Evolutionary conservation across 1,140 invertebrate genomes (phyloP).

Genomic region (Micrasema minimum): DNA sequence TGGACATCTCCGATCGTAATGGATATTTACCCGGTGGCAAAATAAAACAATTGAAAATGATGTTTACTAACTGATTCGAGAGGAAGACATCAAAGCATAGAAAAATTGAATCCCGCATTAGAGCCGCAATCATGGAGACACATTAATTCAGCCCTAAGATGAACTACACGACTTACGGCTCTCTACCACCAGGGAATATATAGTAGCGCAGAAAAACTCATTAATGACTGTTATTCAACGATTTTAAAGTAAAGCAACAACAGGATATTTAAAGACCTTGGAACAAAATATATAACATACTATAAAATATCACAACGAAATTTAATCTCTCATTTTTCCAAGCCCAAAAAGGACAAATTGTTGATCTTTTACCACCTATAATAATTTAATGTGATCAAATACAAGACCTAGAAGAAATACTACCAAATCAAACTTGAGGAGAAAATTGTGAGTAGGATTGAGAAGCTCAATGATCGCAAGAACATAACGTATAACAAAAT

Average conservation of each 20-base stretch:
- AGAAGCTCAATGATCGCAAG: constrained; percentile 51
- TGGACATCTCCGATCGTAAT: too few species aligned
- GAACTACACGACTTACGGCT: constrained; percentile 56
- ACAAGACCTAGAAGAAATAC: constrained; percentile 51
- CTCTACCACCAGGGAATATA: constrained; percentile 55
- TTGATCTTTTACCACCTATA: constrained; percentile 57
- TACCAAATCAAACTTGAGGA: neutral
- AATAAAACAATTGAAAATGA: too few species aligned
- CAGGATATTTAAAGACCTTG: constrained; percentile 46
- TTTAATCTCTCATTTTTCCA: constrained; percentile 59
- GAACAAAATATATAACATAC: constrained; percentile 55
- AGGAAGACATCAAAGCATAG: too few species aligned
- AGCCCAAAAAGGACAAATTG: constrained; percentile 61
- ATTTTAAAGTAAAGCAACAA: constrained; percentile 54
- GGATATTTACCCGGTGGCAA: too few species aligned
- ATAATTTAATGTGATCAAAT: constrained; percentile 52
- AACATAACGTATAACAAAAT: constrained; percentile 55
- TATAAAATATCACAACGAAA: constrained; percentile 55
- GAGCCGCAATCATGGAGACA: constrained; percentile 26
- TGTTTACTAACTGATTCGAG: too few species aligned
- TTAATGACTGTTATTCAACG: constrained; percentile 55
- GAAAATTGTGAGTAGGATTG: constrained; percentile 41
- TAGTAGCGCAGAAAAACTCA: constrained; percentile 56
- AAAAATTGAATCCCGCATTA: too few species aligned
- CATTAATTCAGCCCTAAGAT: constrained; percentile 55